Conservation (phyloP, 2,888 invertebrate species). For the Opisthograptis luteolata region DNA sequence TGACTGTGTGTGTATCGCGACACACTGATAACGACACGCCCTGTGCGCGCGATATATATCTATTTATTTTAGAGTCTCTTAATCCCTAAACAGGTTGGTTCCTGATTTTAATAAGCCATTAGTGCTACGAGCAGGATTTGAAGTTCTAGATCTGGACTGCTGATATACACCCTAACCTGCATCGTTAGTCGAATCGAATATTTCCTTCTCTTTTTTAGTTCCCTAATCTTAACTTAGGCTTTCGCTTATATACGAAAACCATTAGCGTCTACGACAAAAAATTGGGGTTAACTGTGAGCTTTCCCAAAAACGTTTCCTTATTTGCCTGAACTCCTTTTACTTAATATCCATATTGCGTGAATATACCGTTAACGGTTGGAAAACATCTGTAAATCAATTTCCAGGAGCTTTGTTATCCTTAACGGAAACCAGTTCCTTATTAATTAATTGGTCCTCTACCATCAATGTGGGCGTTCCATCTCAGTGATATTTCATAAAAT, state of each 20-base stretch:
- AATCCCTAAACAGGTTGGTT: conserved; percentile 18
- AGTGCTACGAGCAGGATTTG: no score
- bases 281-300: neutral
- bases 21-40: conserved; percentile 48
- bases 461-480: neutral
- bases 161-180: no score
- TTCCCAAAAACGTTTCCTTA: conserved; percentile 15
- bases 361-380: conserved; percentile 3
- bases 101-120: conserved; percentile 9
- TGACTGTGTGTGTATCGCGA: conserved; percentile 45
- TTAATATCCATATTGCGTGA: neutral
- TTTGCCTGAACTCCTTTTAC: conserved; percentile 10
- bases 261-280: conserved; percentile 1
- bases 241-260: no score
- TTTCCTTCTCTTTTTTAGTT: no score
- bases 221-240: no score
- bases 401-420: conserved; percentile 1
- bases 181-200: no score
- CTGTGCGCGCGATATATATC: conserved; percentile 48
- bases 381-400: neutral
- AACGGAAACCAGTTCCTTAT: neutral
- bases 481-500: neutral
- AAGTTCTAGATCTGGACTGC: no score
- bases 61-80: conserved; percentile 57
- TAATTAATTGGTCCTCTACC: neutral